Conservation (phyloP, 1,140 invertebrate species). For the Papilio polytes region DNA sequence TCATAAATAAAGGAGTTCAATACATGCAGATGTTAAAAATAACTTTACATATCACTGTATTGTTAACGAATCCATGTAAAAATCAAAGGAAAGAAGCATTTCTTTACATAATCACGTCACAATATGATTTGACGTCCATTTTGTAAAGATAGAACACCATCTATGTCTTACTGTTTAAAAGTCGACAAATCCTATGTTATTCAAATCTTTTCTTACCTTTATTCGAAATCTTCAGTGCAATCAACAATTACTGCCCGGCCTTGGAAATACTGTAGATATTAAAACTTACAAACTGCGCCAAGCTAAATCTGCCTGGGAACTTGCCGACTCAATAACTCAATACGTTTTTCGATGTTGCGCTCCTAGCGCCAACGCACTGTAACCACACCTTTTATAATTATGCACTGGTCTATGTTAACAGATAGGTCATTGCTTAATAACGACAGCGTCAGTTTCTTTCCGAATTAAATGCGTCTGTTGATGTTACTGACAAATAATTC, state of each 20-base stretch:
- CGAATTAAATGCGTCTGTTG: too few species aligned
- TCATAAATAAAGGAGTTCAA: not conserved
- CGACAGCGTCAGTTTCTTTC: too few species aligned
- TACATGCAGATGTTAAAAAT: not conserved
- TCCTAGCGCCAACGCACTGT: conserved; percentile 6
- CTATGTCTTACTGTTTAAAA: conserved; percentile 34
- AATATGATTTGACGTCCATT: conserved; percentile 78
- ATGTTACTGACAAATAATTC: too few species aligned
- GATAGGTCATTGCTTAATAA: too few species aligned
- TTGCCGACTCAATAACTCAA: conserved; percentile 42
- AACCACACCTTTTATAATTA: conserved; percentile 11
- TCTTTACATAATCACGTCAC: conserved; percentile 80
- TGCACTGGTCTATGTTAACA: too few species aligned
- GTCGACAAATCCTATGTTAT: conserved; percentile 30
- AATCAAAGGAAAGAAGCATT: conserved; percentile 39
- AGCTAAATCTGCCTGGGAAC: conserved; percentile 58
- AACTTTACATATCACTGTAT: not conserved
- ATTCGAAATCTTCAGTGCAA: conserved; percentile 48
- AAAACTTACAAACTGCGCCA: conserved; percentile 53
- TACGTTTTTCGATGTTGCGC: conserved; percentile 15
- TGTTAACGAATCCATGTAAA: not conserved
- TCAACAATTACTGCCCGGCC: conserved; percentile 49
- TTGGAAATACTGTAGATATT: conserved; percentile 58
- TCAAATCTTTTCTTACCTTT: conserved; percentile 62
- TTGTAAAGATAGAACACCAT: conserved; percentile 63